Conservation (phyloP, 2,888 invertebrate species). For the Uropetala carovei region DNA sequence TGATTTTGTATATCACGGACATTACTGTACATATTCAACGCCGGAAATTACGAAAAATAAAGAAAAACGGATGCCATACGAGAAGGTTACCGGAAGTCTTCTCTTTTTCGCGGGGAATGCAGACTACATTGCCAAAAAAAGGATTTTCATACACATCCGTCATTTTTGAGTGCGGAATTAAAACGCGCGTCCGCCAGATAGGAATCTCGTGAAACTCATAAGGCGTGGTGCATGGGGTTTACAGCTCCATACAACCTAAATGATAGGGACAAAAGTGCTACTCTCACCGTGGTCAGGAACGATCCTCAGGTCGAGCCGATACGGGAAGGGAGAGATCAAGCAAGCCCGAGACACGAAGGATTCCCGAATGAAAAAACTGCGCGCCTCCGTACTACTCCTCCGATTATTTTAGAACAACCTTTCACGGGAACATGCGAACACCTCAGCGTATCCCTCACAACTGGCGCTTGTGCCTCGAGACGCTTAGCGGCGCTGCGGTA, state of each 20-base stretch:
- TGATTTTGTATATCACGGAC: too few relatives aligned
- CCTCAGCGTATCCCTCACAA: background rate
- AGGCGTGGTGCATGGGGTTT: background rate
- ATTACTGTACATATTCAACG: too few relatives aligned
- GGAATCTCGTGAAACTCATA: too few relatives aligned
- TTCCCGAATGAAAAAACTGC: background rate
- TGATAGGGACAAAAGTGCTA: background rate
- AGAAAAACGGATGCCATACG: too few relatives aligned
- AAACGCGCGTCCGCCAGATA: too few relatives aligned
- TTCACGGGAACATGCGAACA: conserved; percentile 27
- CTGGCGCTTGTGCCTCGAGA: conserved; percentile 15
- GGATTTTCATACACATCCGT: too few relatives aligned
- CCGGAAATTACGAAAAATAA: too few relatives aligned
- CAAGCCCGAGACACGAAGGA: background rate
- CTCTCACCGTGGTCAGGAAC: background rate
- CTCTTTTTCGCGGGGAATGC: too few relatives aligned
- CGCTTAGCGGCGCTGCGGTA: conserved; percentile 42
- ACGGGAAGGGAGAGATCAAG: background rate
- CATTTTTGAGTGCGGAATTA: too few relatives aligned
- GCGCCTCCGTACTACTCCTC: background rate
- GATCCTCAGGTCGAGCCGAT: background rate
- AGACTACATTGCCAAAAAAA: too few relatives aligned
- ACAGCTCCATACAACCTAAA: background rate
- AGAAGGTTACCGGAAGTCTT: too few relatives aligned
- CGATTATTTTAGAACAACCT: background rate